phyloP scores from a whole-genome alignment of 1,140 invertebrate genomes.

The Diuraphis noxia region DNA sequence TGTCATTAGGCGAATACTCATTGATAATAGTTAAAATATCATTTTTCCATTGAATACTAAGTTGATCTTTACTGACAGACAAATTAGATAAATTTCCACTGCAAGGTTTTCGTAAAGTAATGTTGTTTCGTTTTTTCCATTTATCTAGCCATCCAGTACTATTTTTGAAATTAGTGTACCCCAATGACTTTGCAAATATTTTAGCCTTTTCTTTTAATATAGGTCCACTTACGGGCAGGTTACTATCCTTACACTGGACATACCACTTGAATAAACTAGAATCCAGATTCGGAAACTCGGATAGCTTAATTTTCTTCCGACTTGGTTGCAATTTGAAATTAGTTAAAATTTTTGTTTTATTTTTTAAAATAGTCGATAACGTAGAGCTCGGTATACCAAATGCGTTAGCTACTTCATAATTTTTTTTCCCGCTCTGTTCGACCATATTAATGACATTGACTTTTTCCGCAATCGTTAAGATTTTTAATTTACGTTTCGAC shows the following conservation, averaged over 20 bases:
- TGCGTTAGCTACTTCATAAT: neutral
- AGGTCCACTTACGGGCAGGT: slow-evolving; percentile 58
- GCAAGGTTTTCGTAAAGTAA: slow-evolving; percentile 54
- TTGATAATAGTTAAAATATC: neutral
- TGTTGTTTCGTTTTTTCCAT: slow-evolving; percentile 59
- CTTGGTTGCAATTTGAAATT: neutral
- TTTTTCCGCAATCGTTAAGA: neutral
- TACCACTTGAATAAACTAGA: neutral
- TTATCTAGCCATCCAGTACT: slow-evolving; percentile 60
- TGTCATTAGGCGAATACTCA: neutral
- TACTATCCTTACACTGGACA: slow-evolving; percentile 28
- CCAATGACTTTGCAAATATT: slow-evolving; percentile 58
- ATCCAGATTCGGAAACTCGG: neutral
- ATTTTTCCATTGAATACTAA: neutral
- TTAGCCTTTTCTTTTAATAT: slow-evolving; percentile 59
- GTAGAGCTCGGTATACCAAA: neutral
- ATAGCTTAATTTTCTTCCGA: neutral
- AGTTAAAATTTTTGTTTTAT: neutral
- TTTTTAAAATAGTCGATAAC: neutral
- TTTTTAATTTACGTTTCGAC: neutral
- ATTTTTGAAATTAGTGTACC: slow-evolving; percentile 58
- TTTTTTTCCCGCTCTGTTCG: neutral
- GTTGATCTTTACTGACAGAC: neutral
- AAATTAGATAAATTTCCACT: slow-evolving; percentile 56
- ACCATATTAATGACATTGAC: neutral